Evolutionary conservation across 2,888 invertebrate species (phyloP).

Genomic region (Axea sp.): DNA sequence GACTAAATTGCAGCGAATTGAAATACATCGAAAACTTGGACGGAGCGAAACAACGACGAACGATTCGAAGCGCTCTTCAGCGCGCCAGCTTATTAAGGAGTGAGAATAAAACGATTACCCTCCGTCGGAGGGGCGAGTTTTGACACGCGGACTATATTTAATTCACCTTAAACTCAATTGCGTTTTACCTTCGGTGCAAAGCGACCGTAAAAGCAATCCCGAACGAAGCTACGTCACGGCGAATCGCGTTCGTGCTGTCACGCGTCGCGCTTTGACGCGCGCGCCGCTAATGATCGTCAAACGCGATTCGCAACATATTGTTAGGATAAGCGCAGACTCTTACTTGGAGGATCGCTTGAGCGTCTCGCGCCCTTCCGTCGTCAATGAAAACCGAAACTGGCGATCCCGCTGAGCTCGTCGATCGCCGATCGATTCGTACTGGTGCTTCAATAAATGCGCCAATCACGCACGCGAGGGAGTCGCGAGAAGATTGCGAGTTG

Average conservation of each 20-base stretch:
- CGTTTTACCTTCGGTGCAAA: conserved; percentile 48
- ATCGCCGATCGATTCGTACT: background rate
- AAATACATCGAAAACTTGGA: too few species aligned
- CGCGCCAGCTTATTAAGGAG: too few species aligned
- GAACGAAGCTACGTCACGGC: conserved; percentile 27
- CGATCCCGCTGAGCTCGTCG: too few species aligned
- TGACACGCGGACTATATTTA: conserved; percentile 50
- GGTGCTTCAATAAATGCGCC: too few species aligned
- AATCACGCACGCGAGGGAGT: background rate
- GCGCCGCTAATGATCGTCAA: conserved; percentile 17
- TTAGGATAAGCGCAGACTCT: conserved; percentile 24
- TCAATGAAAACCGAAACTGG: conserved; percentile 13
- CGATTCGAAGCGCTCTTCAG: too few species aligned
- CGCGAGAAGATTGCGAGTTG: background rate
- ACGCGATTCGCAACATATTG: conserved; percentile 33
- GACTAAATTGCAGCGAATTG: too few species aligned
- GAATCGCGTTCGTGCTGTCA: conserved; percentile 27
- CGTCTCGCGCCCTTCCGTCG: conserved; percentile 38
- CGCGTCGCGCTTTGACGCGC: conserved; percentile 26
- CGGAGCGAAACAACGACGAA: too few species aligned
- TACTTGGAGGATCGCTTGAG: conserved; percentile 33
- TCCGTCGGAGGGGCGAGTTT: conserved; percentile 5
- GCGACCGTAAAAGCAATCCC: conserved; percentile 19
- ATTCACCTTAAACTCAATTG: conserved; percentile 62
- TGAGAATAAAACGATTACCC: conserved; percentile 2